These are phyloP conservation scores for Calephelis nemesis DNA, from an alignment of 1,140 invertebrate genomes.

Conservation along the genomic window DNA sequence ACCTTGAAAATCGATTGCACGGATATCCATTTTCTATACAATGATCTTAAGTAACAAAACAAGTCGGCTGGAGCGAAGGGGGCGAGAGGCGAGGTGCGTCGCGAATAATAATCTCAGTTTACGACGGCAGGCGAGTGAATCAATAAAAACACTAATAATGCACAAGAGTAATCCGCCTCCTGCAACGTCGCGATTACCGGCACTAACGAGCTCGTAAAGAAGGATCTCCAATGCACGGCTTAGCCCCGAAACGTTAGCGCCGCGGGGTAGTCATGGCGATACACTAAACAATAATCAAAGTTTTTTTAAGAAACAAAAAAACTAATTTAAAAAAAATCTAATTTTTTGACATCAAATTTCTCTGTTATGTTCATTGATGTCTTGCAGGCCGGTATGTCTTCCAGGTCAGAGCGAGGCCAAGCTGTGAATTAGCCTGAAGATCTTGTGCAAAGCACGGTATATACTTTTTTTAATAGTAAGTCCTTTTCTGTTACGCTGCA, in stretches of 20 bases:
- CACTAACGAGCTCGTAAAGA: slow-evolving; percentile 76
- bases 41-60: slow-evolving; percentile 68
- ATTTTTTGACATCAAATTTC: no score
- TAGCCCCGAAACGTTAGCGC: slow-evolving; percentile 61
- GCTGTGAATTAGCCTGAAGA: no score
- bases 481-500: no score
- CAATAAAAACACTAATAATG: slow-evolving; percentile 80
- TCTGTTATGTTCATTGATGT: no score
- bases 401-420: no score
- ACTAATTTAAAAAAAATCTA: no score
- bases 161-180: slow-evolving; percentile 72
- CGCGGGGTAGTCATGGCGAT: slow-evolving; percentile 37
- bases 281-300: background rate
- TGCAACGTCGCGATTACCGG: slow-evolving; percentile 71
- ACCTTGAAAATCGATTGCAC: no score
- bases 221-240: slow-evolving; percentile 70
- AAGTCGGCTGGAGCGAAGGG: slow-evolving; percentile 50
- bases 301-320: no score
- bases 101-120: slow-evolving; percentile 78
- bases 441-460: no score
- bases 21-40: no score
- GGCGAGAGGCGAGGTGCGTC: slow-evolving; percentile 44
- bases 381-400: no score
- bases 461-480: no score
- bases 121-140: slow-evolving; percentile 76